A percentile compares a stretch with the other conserved stretches of the same genome.
These are phyloP conservation scores for Dreissena polymorpha DNA, from an alignment of 1,140 invertebrate species.

Conservation along the genomic window DNA sequence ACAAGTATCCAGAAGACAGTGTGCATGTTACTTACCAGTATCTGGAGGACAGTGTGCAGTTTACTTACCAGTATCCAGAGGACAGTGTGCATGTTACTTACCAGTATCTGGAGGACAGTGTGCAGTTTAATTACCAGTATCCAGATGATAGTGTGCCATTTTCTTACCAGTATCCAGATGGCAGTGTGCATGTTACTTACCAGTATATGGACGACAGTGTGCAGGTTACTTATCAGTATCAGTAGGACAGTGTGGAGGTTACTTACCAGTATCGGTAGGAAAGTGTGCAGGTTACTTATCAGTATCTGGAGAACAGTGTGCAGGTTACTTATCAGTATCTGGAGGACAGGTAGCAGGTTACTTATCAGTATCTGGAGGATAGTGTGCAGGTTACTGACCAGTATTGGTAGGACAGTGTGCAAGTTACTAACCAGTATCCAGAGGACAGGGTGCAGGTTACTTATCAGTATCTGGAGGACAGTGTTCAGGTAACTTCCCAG, in stretches of 20 bases:
- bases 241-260: too few species aligned
- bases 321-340: too few species aligned
- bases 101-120: too few species aligned
- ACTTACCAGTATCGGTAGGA: too few species aligned
- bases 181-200: slow-evolving; percentile 64
- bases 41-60: too few species aligned
- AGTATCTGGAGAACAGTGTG: slow-evolving; percentile 77
- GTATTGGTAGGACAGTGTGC: slow-evolving; percentile 76
- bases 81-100: slow-evolving; percentile 71
- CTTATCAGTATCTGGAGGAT: too few species aligned
- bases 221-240: too few species aligned
- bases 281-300: slow-evolving; percentile 64
- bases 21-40: slow-evolving; percentile 65
- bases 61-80: slow-evolving; percentile 78
- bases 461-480: slow-evolving; percentile 78
- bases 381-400: slow-evolving; percentile 69
- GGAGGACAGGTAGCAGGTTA: too few species aligned
- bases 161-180: too few species aligned
- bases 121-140: slow-evolving; percentile 74
- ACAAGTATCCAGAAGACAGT: slow-evolving; percentile 78
- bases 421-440: slow-evolving; percentile 61
- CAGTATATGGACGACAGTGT: slow-evolving; percentile 77
- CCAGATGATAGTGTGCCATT: too few species aligned
- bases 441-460: slow-evolving; percentile 36
- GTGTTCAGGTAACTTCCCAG: slow-evolving; percentile 77